phyloP scores from a whole-genome alignment of 2,888 invertebrate species.

The Hyalella azteca region DNA sequence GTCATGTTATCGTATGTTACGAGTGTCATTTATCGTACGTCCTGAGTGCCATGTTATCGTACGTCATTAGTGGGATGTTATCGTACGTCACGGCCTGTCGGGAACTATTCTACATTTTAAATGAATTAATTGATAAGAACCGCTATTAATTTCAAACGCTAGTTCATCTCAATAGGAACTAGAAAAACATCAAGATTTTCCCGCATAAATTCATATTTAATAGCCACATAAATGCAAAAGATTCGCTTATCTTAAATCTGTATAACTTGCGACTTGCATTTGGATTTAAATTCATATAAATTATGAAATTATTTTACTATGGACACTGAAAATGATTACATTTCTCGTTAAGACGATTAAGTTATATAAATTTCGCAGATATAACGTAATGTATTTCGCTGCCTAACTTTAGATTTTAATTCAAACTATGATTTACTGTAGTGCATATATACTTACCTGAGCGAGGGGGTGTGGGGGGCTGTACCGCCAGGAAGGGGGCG shows the following conservation, averaged over 20 bases:
- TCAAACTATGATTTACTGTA: no score
- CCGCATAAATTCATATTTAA: no score
- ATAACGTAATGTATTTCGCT: background rate
- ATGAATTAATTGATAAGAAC: no score
- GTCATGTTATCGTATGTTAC: background rate
- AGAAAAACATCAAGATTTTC: no score
- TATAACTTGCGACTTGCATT: background rate
- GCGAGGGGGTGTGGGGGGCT: background rate
- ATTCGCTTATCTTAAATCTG: no score
- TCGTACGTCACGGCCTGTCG: background rate
- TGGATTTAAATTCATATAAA: background rate
- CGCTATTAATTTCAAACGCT: no score
- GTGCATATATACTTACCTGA: background rate
- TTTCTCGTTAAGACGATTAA: background rate
- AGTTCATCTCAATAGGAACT: no score
- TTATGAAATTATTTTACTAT: background rate
- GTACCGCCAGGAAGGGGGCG: conserved; percentile 4
- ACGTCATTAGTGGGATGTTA: background rate
- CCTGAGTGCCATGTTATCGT: background rate
- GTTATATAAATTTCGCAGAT: background rate
- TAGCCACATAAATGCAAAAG: no score
- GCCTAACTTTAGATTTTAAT: no score
- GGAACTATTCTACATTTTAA: background rate
- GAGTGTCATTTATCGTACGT: background rate
- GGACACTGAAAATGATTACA: background rate